These are phyloP conservation scores for Dicycla oo DNA, from an alignment of 2,888 invertebrate species.

Conservation along the genomic window DNA sequence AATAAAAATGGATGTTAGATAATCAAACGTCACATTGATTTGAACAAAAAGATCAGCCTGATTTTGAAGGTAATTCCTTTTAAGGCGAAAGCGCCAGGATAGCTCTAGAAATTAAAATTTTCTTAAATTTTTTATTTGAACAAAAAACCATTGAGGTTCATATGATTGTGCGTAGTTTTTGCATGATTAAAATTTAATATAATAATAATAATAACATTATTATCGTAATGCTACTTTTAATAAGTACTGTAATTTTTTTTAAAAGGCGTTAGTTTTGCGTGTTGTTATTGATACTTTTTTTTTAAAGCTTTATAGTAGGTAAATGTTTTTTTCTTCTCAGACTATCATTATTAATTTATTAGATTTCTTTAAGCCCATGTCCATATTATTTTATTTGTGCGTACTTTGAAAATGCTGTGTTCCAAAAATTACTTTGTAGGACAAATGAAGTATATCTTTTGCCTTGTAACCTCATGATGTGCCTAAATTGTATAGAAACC, in stretches of 20 bases:
- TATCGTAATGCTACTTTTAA: slow-evolving; percentile 1
- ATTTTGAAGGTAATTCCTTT: no score
- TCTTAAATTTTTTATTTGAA: no score
- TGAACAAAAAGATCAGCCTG: no score
- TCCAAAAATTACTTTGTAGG: not conserved
- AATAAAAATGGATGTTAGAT: not conserved
- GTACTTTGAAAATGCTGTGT: not conserved
- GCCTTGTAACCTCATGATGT: not conserved
- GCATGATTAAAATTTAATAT: slow-evolving; percentile 17
- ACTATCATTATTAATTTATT: not conserved
- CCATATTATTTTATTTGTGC: not conserved
- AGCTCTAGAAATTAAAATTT: no score
- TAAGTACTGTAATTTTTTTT: slow-evolving; percentile 6
- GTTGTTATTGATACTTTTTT: not conserved
- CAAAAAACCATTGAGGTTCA: slow-evolving; percentile 1
- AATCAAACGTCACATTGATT: not conserved
- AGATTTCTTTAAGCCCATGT: no score
- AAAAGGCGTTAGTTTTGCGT: slow-evolving; percentile 1
- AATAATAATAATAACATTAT: slow-evolving; percentile 27
- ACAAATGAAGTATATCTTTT: not conserved
- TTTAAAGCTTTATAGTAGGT: not conserved
- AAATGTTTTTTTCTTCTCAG: not conserved
- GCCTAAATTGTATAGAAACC: not conserved
- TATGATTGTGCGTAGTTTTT: slow-evolving; percentile 37
- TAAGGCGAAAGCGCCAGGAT: no score